These are phyloP conservation scores for Coremacera marginata DNA, from an alignment of 2,888 invertebrate genomes.

Conservation along the genomic window DNA sequence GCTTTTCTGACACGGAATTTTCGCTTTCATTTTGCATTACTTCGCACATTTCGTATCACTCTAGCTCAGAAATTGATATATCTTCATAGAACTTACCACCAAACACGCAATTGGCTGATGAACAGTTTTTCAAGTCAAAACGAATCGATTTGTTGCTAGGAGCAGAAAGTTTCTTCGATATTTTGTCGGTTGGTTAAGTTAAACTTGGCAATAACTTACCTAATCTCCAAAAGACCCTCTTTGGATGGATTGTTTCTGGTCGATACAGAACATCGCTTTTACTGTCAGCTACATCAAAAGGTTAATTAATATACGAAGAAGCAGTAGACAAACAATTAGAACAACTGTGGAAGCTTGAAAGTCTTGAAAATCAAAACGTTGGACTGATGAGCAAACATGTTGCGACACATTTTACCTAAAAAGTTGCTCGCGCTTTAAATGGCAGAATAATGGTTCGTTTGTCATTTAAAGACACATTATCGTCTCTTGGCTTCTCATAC, in stretches of 20 bases:
- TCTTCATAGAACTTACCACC: background rate
- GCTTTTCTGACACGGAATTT: no score
- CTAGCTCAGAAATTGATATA: no score
- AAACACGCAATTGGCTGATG: background rate
- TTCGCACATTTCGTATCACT: no score
- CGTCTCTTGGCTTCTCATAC: no score
- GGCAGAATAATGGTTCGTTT: background rate
- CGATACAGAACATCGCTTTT: slow-evolving; percentile 6
- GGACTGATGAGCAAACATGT: background rate
- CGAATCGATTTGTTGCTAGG: no score
- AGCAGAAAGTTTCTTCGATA: slow-evolving; percentile 18
- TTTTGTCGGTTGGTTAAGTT: slow-evolving; percentile 45
- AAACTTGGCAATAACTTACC: slow-evolving; percentile 42
- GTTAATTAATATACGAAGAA: no score
- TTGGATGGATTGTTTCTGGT: slow-evolving; percentile 48
- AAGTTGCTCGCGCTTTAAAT: background rate
- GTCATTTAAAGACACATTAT: no score
- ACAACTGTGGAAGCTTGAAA: no score
- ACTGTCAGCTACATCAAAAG: no score
- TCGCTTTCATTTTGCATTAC: no score
- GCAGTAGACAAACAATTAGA: no score
- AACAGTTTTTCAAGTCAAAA: background rate
- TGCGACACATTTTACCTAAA: background rate
- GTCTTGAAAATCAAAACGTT: background rate
- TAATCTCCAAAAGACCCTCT: slow-evolving; percentile 45